Base-by-base conservation (phyloP, 1,140 invertebrate species). In the Drosophila nikananu region DNA sequence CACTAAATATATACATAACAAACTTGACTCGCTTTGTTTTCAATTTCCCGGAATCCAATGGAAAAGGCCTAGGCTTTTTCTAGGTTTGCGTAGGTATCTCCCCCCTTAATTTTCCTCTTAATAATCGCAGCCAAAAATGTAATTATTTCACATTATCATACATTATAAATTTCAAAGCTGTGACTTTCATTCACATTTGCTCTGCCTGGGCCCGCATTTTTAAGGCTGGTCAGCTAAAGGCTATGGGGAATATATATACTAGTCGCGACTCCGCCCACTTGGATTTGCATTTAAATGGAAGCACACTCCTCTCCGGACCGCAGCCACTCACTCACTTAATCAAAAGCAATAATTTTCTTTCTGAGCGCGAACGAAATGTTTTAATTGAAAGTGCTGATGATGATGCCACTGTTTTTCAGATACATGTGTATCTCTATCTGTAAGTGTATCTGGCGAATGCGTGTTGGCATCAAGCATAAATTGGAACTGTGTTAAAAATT, bases 341-440 rank as follows among this genome's bases (percentile, higher is more conserved):
- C 86, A 90, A 89, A 81, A 66, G 74, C 83, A 77, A 86, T 82
- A 66, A 74, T 74, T 74, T 86, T 49, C 64, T 48, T 73, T 73
- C 73, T 55, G 62, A 74, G 57, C 68, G 81, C 61, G 74, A 86
- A 75, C 74, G 73, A 87, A 84, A 84, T 87, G 81, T 79, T 90
- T 89, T 89, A 89, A 87, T 87, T 87, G 84, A 87, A 89, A 84
- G 83, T 87, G 83, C 63, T 77, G 75, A 61, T 73, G 75, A 61
- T 73, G 83, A 83, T 72, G 83, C 73, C 60, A 62, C 74, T 73
- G 66, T 64, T 35, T 60, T 39, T 25, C 58, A 65, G 63, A 61
- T 48, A 39, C 30, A n/a, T 19, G 4, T 19, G 27, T 23, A 51
- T 59, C 27, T 52, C 23, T 58, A 52, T 66, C 23, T 37, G 55